A percentile compares a stretch with the other conserved stretches of the same genome.
These are phyloP conservation scores for Brachylomia viminalis DNA, from an alignment of 2,888 invertebrate genomes.

Conservation along the genomic window DNA sequence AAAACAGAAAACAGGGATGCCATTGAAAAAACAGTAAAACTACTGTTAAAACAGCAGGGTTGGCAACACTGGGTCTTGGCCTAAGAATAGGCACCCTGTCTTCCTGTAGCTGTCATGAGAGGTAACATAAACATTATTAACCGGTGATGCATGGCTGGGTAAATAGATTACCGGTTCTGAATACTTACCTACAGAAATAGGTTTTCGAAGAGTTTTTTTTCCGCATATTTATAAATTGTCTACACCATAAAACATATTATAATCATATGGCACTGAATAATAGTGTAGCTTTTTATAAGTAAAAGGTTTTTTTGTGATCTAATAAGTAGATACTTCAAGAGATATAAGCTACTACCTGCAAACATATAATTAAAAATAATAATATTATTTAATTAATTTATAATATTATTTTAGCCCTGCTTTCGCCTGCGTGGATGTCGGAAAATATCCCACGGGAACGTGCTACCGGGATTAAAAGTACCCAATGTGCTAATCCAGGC, in stretches of 20 bases:
- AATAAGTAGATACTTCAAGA: background rate
- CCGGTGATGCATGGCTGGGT: conserved; percentile 16
- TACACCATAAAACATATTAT: too few species aligned
- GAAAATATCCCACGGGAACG: too few species aligned
- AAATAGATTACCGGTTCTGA: background rate
- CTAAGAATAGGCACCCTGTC: conserved; percentile 41
- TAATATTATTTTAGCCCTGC: too few species aligned
- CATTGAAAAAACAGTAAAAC: background rate
- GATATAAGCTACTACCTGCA: too few species aligned
- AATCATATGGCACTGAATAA: background rate
- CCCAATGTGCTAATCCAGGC: too few species aligned
- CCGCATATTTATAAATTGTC: too few species aligned
- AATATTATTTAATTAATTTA: too few species aligned
- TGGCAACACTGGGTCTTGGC: conserved; percentile 11
- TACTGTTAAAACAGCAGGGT: background rate
- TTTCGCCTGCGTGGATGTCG: too few species aligned
- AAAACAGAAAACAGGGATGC: background rate
- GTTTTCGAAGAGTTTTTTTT: background rate
- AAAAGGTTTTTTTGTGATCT: background rate
- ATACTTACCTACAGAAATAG: background rate
- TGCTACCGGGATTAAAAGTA: too few species aligned
- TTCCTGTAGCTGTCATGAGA: conserved; percentile 40
- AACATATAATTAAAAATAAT: too few species aligned
- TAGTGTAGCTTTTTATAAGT: background rate
- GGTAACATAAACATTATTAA: conserved; percentile 30